Conservation (phyloP, 2,113 vertebrate genomes). For the Excalfactoria chinensis region DNA sequence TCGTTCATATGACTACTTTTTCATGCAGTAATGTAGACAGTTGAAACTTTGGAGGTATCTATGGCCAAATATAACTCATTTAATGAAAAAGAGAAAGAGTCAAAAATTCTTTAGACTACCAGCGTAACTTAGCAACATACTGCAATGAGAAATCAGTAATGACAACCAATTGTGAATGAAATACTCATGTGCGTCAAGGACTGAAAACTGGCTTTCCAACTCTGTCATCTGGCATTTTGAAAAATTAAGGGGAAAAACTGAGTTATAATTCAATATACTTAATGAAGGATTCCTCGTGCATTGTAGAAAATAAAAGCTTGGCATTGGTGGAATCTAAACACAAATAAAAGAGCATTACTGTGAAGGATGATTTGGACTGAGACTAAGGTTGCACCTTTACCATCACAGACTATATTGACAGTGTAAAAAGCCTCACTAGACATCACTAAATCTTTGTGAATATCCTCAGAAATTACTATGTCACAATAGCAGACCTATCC, state of each 20-base stretch:
- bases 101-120: slow-evolving; percentile 8
- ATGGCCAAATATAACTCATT: slow-evolving; percentile 1
- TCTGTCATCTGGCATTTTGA: neutral
- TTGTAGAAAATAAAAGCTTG: neutral
- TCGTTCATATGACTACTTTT: neutral
- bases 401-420: neutral
- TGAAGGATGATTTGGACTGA: neutral
- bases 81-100: neutral
- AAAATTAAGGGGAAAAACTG: neutral
- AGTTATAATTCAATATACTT: neutral
- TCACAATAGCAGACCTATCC: neutral
- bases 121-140: neutral
- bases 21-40: neutral
- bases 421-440: neutral
- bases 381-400: neutral
- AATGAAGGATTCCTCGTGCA: neutral
- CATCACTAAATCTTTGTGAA: neutral
- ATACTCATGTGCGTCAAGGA: neutral
- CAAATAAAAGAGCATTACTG: neutral
- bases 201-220: neutral
- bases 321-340: neutral
- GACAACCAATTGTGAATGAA: neutral
- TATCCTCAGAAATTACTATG: neutral
- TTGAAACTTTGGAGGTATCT: neutral
- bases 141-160: neutral